Conservation (phyloP, 2,888 invertebrate genomes). For the Microdon myrmicae region DNA sequence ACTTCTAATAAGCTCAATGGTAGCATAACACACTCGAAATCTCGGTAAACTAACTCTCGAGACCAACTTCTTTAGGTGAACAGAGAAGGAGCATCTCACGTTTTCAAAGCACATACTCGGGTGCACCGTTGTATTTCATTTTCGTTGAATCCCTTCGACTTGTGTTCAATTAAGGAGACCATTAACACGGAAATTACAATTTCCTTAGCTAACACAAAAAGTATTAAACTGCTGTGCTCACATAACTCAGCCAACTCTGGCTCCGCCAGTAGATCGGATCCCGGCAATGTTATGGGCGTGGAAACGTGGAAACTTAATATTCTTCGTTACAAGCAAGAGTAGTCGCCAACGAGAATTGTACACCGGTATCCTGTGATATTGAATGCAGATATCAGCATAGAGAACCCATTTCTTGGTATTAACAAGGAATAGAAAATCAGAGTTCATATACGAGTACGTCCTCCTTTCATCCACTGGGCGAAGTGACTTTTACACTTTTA, state of each 20-base stretch:
- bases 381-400: constrained; percentile 41
- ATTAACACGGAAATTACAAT: constrained; percentile 52
- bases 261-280: background rate
- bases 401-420: constrained; percentile 35
- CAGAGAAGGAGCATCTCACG: constrained; percentile 16
- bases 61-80: background rate
- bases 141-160: constrained; percentile 49
- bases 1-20: constrained; percentile 50
- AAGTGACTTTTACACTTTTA: too few relatives aligned
- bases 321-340: constrained; percentile 29
- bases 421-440: constrained; percentile 37
- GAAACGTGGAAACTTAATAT: constrained; percentile 46
- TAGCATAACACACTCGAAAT: constrained; percentile 23
- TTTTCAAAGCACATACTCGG: constrained; percentile 15
- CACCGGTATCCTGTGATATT: constrained; percentile 20
- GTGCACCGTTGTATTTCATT: constrained; percentile 31
- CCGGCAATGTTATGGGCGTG: background rate
- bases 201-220: constrained; percentile 46
- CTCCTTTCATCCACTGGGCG: too few relatives aligned
- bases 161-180: constrained; percentile 51
- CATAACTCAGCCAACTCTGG: background rate
- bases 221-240: constrained; percentile 27
- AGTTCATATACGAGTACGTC: too few relatives aligned
- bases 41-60: constrained; percentile 2
- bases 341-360: constrained; percentile 9